Base-by-base conservation (phyloP, 2,888 invertebrate genomes). In the Ethmia dodecea region DNA sequence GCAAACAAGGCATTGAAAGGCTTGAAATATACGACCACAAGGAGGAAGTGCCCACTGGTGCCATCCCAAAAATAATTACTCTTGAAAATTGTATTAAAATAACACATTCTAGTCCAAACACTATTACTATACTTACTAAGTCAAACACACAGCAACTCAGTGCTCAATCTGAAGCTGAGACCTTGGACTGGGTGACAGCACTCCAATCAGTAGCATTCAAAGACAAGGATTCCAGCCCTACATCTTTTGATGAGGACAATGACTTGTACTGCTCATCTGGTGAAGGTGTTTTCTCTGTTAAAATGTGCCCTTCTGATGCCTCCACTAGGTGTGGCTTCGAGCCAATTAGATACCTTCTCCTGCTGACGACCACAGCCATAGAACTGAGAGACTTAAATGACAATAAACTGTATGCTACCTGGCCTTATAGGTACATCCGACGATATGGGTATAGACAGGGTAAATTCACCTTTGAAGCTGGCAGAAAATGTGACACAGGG, bases 61-160 rank as follows among this genome's bases (percentile, higher is more conserved):
- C 88, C 50, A 88, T 91, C 55, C 90, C 92, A 18, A 91, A 91
- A 65, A 94, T 95, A 41, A 91, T 96, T 43, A 94, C 95, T 0
- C 87, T 96, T 34, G 94, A 95, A 79, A 93, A 95, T 66, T 95
- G 95, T 69, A 91, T 95, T 26, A 96, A 96, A 88, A 94, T 96
- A 59, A 89, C 90, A 43, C 89, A 91, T 68, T 65, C 87, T 88
- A 63, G 80, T 88, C 72, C 89, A 62, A 88, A 88, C 36, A 90
- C 89, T 58, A 86, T 89, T 47, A 89, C 90, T 47, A 91, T 96
- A 55, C 90, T 94, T 38, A 94, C 94, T 47, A 94, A 94, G 80
- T 90, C 91, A 40, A 90, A 90, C 22, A 91, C 93, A 14, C 84
- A 89, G 48, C 89, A 90, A 45, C 52, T 90, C 2, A 86, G 88